These are phyloP conservation scores for Rhinogobio ventralis DNA, from an alignment of 2,797 vertebrate genomes.

Conservation along the genomic window DNA sequence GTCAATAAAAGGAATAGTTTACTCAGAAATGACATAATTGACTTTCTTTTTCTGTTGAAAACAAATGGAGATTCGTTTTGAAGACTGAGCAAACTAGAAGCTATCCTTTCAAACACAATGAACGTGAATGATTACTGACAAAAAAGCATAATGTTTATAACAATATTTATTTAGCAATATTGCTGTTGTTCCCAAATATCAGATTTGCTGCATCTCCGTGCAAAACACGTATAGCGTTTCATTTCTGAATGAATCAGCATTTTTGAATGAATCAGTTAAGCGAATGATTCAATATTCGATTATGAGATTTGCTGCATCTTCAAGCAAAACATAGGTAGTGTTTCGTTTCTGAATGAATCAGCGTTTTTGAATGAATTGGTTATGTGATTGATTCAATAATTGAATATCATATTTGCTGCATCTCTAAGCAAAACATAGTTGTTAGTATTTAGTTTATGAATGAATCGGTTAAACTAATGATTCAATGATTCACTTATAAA, in stretches of 20 bases:
- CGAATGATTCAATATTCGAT: not conserved
- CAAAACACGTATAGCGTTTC: no score
- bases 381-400: not conserved
- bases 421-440: not conserved
- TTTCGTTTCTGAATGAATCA: not conserved
- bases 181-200: not conserved
- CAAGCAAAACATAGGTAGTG: not conserved
- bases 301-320: not conserved
- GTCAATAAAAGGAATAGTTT: not conserved
- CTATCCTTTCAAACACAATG: no score
- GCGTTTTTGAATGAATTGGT: not conserved
- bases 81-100: not conserved
- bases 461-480: not conserved
- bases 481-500: not conserved
- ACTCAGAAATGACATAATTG: not conserved
- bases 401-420: not conserved
- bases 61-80: not conserved
- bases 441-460: not conserved
- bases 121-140: no score
- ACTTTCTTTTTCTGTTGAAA: constrained; percentile 12
- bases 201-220: not conserved
- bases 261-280: not conserved
- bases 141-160: not conserved
- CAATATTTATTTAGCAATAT: not conserved
- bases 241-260: not conserved